Percentiles rank a stretch among this genome's conserved stretches.
These are phyloP conservation scores for Hyalella azteca DNA, from an alignment of 2,888 invertebrate species.

Conservation along the genomic window DNA sequence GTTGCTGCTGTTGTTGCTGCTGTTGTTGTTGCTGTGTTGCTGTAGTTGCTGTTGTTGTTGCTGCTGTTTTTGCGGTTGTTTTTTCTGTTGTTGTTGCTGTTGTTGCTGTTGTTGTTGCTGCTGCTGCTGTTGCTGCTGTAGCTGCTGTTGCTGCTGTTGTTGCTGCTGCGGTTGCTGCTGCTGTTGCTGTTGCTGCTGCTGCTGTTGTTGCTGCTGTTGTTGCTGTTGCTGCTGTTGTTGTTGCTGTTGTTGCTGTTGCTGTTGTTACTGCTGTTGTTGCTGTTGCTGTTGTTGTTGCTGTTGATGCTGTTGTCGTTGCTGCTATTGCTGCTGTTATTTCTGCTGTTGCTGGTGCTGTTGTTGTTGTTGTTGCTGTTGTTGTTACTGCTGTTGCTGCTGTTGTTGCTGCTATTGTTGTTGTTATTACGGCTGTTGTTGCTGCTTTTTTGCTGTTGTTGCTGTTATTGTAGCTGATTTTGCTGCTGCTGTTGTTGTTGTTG, in stretches of 20 bases:
- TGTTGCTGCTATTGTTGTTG: neutral
- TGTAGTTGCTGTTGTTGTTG: too few relatives aligned
- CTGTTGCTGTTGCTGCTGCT: neutral
- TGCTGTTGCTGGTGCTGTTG: neutral
- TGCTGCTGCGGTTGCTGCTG: too few relatives aligned
- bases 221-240: neutral
- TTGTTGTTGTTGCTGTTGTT: neutral
- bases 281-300: neutral
- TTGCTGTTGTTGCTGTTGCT: neutral
- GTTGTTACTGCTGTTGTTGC: neutral
- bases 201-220: neutral
- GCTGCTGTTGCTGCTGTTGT: neutral
- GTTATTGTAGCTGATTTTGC: too few relatives aligned
- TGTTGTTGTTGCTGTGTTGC: too few relatives aligned
- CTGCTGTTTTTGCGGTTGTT: too few relatives aligned
- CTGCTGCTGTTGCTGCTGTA: neutral
- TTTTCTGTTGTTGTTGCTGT: neutral
- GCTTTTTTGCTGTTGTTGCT: too few relatives aligned
- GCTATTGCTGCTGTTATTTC: too few relatives aligned
- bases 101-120: neutral
- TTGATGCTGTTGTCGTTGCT: too few relatives aligned
- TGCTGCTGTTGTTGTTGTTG: too few relatives aligned
- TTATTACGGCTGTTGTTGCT: neutral
- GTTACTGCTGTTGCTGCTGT: neutral
- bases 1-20: neutral